A percentile compares a stretch with the other conserved stretches of the same genome.
Evolutionary conservation across 2,113 vertebrate genomes (phyloP).

Genomic region (Ceyx melanurus): DNA sequence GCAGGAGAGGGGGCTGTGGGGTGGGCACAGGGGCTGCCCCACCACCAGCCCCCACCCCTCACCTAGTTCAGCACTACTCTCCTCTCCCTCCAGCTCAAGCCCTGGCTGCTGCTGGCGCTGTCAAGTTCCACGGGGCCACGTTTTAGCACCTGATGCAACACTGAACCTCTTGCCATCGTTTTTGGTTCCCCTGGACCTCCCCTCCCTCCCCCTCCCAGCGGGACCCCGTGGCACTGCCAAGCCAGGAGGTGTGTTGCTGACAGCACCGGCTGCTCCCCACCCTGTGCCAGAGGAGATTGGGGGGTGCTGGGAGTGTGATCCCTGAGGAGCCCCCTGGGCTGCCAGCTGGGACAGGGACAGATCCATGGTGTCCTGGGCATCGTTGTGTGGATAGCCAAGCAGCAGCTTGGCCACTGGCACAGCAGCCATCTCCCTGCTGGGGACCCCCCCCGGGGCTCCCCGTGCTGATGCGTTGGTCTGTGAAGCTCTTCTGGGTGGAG

Average conservation of each 20-base stretch:
- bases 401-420: not conserved
- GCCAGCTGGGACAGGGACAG: not conserved
- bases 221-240: not conserved
- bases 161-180: not conserved
- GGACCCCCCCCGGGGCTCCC: not conserved
- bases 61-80: not conserved
- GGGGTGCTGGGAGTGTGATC: not conserved
- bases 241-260: not conserved
- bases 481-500: not conserved
- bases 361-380: accelerated
- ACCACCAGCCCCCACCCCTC: accelerated
- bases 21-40: not conserved
- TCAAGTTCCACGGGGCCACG: slow-evolving; percentile 84
- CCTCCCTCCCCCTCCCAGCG: not conserved
- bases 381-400: accelerated
- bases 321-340: not conserved
- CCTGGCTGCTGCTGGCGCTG: slow-evolving; percentile 80
- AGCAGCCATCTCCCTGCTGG: not conserved
- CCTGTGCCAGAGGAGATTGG: accelerated
- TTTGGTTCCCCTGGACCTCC: not conserved
- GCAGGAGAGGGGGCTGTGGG: not conserved
- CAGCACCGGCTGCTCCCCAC: not conserved
- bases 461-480: not conserved
- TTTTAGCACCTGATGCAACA: slow-evolving; percentile 71
- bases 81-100: slow-evolving; percentile 81